Base-by-base conservation (phyloP, 2,113 vertebrate genomes). In the Hypocryptadius cinnamomeus region DNA sequence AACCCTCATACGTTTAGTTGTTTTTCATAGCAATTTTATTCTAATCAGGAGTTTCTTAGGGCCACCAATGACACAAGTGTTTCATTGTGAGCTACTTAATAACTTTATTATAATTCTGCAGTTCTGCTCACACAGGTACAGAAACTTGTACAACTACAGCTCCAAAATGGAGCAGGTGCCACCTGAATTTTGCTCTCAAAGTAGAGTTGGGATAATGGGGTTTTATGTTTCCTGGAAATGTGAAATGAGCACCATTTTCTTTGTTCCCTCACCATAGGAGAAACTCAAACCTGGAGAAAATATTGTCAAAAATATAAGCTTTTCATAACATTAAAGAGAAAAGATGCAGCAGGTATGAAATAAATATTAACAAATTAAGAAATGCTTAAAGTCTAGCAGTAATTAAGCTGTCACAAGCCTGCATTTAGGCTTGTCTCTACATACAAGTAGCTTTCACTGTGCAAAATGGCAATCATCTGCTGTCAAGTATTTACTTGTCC, bases 351-450 rank as follows among this genome's bases (percentile, higher is more conserved):
- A 77, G n/a, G 95, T 81, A 68, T 23, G 53, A 94, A 92, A 69
- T 76, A 77, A 91, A 47, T 59, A 91, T 81, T 86, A 92, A 70
- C 10, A 82, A 91, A 95, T 91, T 66, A 92, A 94, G 65, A 92
- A 94, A 92, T 82, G 25, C 60, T 90, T 78, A 6, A 92, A 71
- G 61, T 74, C 61, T 78, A 89, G 35, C 65, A 64, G 82, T 95
- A 94, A 96, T 93, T 90, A 90, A 90, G 83, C 60, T 84, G 77
- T 90, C 87, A 84, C 66, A 92, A 92, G n/a, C 30, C 47, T 89
- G 60, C 77, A 74, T 90, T 90, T 92, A 86, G 79, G 65, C 57
- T 86, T 86, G 60, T 83, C 35, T 72, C 30, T 39, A 57, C 23
- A 39, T 77, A 85, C 64, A 92, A 88, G 50, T 83, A 73, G 39